These are phyloP conservation scores for Zalophus californianus DNA, from an alignment of 2,797 vertebrate species.

Conservation along the genomic window DNA sequence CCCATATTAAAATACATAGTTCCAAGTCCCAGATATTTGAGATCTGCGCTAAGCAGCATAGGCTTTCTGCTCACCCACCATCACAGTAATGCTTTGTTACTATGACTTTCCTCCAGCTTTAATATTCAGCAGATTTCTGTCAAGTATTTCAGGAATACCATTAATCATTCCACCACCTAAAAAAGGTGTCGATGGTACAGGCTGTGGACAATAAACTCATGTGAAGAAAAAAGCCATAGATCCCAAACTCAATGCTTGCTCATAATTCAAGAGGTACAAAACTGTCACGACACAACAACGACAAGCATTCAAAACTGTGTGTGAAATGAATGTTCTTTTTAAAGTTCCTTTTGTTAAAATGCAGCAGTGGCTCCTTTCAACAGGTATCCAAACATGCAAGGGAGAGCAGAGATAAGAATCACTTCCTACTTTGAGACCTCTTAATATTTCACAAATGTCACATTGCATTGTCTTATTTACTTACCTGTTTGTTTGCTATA, in stretches of 20 bases:
- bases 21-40: slow-evolving; percentile 26
- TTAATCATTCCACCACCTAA: slow-evolving; percentile 55
- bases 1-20: neutral
- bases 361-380: neutral
- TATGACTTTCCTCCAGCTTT: slow-evolving; percentile 44
- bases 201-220: slow-evolving; percentile 37
- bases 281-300: neutral
- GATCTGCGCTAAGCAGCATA: neutral
- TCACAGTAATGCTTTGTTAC: slow-evolving; percentile 19
- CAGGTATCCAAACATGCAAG: slow-evolving; percentile 5
- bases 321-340: slow-evolving; percentile 50
- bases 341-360: slow-evolving; percentile 16
- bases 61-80: neutral
- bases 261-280: slow-evolving; percentile 60
- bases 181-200: neutral
- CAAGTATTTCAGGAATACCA: slow-evolving; percentile 57
- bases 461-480: slow-evolving; percentile 21
- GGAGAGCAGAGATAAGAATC: neutral
- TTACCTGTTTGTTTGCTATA: slow-evolving; percentile 69
- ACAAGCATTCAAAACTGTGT: slow-evolving; percentile 11
- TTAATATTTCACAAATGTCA: slow-evolving; percentile 20
- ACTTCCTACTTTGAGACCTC: neutral
- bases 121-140: slow-evolving; percentile 21
- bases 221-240: slow-evolving; percentile 45
- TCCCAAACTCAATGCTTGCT: neutral